These are phyloP conservation scores for Apeltes quadracus DNA, from an alignment of 2,113 vertebrate genomes.

Conservation along the genomic window DNA sequence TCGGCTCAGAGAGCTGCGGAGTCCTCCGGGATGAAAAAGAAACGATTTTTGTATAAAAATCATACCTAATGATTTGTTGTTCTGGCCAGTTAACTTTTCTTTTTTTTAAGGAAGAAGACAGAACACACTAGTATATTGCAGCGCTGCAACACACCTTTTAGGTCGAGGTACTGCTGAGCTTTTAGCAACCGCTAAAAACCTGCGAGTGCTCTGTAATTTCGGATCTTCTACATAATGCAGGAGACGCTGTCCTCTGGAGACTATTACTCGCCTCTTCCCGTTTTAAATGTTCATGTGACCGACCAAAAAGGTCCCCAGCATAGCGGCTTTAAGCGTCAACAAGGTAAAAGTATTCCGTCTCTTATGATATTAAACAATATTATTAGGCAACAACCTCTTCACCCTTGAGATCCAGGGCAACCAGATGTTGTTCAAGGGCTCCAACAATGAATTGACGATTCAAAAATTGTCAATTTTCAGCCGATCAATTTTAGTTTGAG, in stretches of 20 bases:
- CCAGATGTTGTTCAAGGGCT: neutral
- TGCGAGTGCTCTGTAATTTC: neutral
- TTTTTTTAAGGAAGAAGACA: conserved; percentile 2
- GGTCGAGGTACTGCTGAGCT: neutral
- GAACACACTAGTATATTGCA: neutral
- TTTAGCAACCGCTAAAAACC: neutral
- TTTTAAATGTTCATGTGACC: neutral
- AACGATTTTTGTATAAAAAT: conserved; percentile 10
- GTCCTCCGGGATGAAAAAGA: conserved; percentile 30
- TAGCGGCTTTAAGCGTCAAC: neutral
- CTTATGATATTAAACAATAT: neutral
- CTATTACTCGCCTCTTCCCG: neutral
- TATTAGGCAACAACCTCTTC: neutral
- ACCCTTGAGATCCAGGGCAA: neutral
- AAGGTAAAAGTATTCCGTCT: neutral
- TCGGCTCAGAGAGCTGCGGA: conserved; percentile 41
- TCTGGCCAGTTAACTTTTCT: neutral
- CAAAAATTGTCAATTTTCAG: neutral
- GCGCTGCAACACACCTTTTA: neutral
- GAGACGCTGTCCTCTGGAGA: neutral
- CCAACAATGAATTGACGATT: neutral
- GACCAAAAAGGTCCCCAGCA: neutral
- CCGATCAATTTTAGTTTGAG: neutral
- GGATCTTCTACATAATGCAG: neutral
- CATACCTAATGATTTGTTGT: neutral